Conservation (phyloP, 2,888 invertebrate genomes). For the Leptogaster cylindrica region DNA sequence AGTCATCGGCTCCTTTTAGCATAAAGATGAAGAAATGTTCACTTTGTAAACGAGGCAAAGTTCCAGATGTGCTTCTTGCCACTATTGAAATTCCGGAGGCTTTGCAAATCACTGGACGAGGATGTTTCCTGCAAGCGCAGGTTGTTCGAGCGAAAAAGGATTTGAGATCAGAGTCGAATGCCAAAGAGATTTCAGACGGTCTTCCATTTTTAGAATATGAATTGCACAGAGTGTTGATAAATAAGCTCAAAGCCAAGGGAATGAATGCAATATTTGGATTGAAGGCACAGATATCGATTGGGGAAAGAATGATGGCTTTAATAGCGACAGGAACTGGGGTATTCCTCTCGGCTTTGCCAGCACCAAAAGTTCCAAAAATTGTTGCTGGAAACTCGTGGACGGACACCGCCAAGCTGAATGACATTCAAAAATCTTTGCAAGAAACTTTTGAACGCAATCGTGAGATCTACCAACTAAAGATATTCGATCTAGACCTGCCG, state of each 20-base stretch:
- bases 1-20: conserved; percentile 74
- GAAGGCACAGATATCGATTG: conserved; percentile 79
- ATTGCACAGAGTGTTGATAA: conserved; percentile 86
- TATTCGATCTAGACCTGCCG: conserved; percentile 56
- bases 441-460: conserved; percentile 75
- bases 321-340: conserved; percentile 89
- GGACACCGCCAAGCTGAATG: conserved; percentile 69
- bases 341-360: conserved; percentile 77
- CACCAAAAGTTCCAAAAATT: conserved; percentile 75
- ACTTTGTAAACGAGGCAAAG: conserved; percentile 77
- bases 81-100: conserved; percentile 85
- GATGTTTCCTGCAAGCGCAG: conserved; percentile 73
- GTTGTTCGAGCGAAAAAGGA: conserved; percentile 81
- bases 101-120: conserved; percentile 72
- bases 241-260: conserved; percentile 90
- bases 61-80: conserved; percentile 88
- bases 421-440: conserved; percentile 72
- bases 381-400: conserved; percentile 71
- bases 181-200: conserved; percentile 93
- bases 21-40: conserved; percentile 76
- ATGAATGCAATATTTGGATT: conserved; percentile 94
- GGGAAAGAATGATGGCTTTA: conserved; percentile 86
- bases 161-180: conserved; percentile 81
- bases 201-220: conserved; percentile 96
- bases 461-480: conserved; percentile 72